phyloP scores from a whole-genome alignment of 1,140 invertebrate genomes.

The Ephestia elutella region DNA sequence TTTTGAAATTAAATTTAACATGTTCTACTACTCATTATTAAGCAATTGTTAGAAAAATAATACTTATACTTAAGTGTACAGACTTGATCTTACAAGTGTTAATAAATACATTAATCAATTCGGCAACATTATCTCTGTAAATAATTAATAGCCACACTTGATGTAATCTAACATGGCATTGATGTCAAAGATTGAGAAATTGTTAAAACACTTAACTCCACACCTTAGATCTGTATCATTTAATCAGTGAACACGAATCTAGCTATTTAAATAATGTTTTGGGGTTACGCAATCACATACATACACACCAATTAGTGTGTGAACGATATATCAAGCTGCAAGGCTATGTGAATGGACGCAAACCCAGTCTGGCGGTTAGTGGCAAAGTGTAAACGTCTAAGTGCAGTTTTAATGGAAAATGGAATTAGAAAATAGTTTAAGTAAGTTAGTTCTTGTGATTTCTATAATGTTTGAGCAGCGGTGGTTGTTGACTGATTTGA shows the following conservation, averaged over 20 bases:
- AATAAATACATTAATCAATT: background rate
- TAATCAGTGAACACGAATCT: background rate
- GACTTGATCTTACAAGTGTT: background rate
- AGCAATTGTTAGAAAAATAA: no score
- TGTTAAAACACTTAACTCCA: constrained; percentile 2
- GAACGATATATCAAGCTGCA: constrained; percentile 5
- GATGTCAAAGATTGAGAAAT: background rate
- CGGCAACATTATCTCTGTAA: background rate
- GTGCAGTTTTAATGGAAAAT: background rate
- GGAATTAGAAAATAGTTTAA: constrained; percentile 2
- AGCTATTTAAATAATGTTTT: background rate
- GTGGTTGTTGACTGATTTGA: no score
- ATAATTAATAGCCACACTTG: background rate
- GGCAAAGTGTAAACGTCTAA: background rate
- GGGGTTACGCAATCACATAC: constrained; percentile 6
- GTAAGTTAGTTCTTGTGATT: background rate
- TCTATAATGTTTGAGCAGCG: no score
- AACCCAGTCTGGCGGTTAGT: background rate
- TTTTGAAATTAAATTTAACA: no score
- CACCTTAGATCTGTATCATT: constrained; percentile 1
- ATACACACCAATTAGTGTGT: constrained; percentile 6
- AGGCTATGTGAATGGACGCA: constrained; percentile 7
- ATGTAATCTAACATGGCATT: background rate
- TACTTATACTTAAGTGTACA: background rate
- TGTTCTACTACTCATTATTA: no score